Conservation (phyloP, 2,888 invertebrate genomes). For the Tiliacea aurago region DNA sequence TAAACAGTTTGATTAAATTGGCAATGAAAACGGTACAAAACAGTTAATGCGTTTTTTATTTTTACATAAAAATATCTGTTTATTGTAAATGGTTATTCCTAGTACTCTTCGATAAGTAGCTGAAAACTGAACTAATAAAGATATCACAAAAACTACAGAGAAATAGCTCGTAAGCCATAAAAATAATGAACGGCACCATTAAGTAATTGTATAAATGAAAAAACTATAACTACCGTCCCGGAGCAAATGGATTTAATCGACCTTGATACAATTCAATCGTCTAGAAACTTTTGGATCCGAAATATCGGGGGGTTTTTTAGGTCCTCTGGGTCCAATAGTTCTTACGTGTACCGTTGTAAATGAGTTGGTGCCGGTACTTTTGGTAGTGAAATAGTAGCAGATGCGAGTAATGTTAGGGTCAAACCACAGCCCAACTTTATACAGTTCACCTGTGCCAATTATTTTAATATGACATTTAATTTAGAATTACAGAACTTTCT, state of each 20-base stretch:
- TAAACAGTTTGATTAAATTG: too few relatives aligned
- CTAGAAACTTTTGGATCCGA: slow-evolving; percentile 46
- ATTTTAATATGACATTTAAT: neutral
- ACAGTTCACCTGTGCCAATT: neutral
- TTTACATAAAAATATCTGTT: too few relatives aligned
- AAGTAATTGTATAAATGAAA: slow-evolving; percentile 25
- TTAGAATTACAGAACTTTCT: neutral
- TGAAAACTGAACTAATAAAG: too few relatives aligned
- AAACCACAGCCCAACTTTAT: neutral
- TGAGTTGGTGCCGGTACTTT: neutral
- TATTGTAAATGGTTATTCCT: too few relatives aligned
- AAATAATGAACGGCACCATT: slow-evolving; percentile 23
- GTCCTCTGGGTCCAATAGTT: slow-evolving; percentile 4
- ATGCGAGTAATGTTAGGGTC: slow-evolving; percentile 4
- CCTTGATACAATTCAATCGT: slow-evolving; percentile 40
- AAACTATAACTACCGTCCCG: slow-evolving; percentile 3
- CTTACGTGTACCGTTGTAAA: slow-evolving; percentile 16
- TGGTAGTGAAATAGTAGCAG: slow-evolving; percentile 10
- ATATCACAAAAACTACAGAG: neutral
- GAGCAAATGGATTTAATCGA: slow-evolving; percentile 50
- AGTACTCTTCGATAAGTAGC: too few relatives aligned
- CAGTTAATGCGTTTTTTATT: too few relatives aligned
- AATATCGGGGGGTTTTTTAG: neutral
- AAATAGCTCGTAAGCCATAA: slow-evolving; percentile 23
- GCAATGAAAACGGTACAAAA: too few relatives aligned